A percentile compares a stretch with the other conserved stretches of the same genome.
Conservation (phyloP, 1,140 invertebrate species). For the Spodoptera frugiperda region DNA sequence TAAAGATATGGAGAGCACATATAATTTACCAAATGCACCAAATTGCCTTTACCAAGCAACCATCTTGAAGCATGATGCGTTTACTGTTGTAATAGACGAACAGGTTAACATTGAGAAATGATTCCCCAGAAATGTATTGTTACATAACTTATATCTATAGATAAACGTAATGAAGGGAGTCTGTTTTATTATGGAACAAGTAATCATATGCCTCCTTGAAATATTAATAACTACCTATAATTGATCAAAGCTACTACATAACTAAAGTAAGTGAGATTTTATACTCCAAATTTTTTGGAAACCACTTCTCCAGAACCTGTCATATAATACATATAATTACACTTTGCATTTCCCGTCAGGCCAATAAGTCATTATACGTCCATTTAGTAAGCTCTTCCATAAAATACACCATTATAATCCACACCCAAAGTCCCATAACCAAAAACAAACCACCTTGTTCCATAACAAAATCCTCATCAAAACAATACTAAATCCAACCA, state of each 20-base stretch:
- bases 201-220: neutral
- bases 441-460: neutral
- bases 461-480: slow-evolving; percentile 1
- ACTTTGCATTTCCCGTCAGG: too few species aligned
- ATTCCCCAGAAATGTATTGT: neutral
- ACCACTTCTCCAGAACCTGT: too few species aligned
- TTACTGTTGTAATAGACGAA: slow-evolving; percentile 59
- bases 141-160: neutral
- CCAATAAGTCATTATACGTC: too few species aligned
- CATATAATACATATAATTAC: too few species aligned
- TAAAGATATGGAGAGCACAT: slow-evolving; percentile 60
- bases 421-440: too few species aligned
- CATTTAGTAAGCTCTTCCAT: too few species aligned
- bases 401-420: too few species aligned
- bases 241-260: too few species aligned
- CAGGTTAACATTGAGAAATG: slow-evolving; percentile 45
- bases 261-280: too few species aligned
- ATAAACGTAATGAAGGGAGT: neutral
- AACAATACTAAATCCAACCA: neutral
- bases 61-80: slow-evolving; percentile 68
- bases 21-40: slow-evolving; percentile 73
- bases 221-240: too few species aligned
- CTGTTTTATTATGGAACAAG: slow-evolving; percentile 12
- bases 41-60: slow-evolving; percentile 69
- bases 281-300: too few species aligned